Conservation (phyloP, 2,113 vertebrate species). For the Furnarius figulus region DNA sequence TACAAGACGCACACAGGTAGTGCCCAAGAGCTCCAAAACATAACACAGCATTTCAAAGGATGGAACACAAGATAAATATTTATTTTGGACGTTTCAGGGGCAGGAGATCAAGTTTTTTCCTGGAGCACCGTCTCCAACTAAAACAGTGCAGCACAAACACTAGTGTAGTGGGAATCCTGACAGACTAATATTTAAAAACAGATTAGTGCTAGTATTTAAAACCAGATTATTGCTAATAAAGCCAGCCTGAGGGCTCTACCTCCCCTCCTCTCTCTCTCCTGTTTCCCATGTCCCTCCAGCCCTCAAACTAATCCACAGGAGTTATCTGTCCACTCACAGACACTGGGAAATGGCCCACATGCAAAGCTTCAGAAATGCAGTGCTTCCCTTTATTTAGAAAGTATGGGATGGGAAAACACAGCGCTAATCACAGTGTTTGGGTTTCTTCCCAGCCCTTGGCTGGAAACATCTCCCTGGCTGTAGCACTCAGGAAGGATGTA, state of each 20-base stretch:
- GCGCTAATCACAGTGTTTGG: not conserved
- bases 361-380: not conserved
- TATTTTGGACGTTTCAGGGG: conserved; percentile 61
- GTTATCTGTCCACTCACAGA: not conserved
- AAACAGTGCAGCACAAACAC: conserved; percentile 49
- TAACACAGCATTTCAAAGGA: conserved; percentile 48
- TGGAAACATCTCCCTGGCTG: not conserved
- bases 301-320: not conserved
- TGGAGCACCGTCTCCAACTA: conserved; percentile 59
- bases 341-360: accelerated
- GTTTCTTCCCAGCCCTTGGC: not conserved
- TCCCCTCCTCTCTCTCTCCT: not conserved
- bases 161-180: conserved; percentile 32
- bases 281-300: not conserved
- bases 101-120: conserved; percentile 7
- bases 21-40: conserved; percentile 37
- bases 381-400: not conserved
- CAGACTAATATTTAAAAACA: not conserved
- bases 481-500: not conserved
- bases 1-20: not conserved
- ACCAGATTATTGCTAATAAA: not conserved
- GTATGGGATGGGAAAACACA: not conserved
- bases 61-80: conserved; percentile 8
- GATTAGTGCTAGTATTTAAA: not conserved
- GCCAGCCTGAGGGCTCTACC: not conserved